phyloP scores from a whole-genome alignment of 2,888 invertebrate genomes.

The Cryptus armator region DNA sequence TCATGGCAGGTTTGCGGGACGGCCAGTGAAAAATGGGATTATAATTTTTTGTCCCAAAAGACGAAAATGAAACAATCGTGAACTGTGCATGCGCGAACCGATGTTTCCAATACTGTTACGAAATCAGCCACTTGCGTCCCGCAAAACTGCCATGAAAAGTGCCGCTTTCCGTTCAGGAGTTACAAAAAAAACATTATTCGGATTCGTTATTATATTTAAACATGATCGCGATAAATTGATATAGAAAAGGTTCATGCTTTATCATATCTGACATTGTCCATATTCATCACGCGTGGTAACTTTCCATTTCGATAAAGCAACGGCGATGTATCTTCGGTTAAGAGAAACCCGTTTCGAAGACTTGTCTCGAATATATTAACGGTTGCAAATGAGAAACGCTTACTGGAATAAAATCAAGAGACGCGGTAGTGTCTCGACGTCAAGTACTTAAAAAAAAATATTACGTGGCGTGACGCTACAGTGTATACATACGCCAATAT shows the following conservation, averaged over 20 bases:
- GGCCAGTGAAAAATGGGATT: too few species aligned
- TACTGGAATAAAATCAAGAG: conserved; percentile 38
- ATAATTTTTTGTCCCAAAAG: too few species aligned
- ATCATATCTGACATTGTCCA: neutral
- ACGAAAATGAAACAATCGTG: too few species aligned
- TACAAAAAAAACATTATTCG: neutral
- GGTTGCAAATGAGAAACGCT: conserved; percentile 49
- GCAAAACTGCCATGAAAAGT: too few species aligned
- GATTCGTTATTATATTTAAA: neutral
- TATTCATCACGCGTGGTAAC: conserved; percentile 55
- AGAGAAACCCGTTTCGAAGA: conserved; percentile 64
- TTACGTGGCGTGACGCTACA: too few species aligned
- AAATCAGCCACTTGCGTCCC: too few species aligned
- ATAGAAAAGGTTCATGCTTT: neutral
- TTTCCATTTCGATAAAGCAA: conserved; percentile 66
- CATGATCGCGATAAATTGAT: neutral
- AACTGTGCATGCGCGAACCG: too few species aligned
- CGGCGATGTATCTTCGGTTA: conserved; percentile 39
- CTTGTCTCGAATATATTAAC: conserved; percentile 64
- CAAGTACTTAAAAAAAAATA: too few species aligned
- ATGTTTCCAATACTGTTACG: too few species aligned
- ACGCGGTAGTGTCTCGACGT: too few species aligned
- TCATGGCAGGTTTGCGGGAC: too few species aligned
- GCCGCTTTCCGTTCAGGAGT: neutral
- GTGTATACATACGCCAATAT: too few species aligned